Conservation (phyloP, 1,140 invertebrate genomes). For the Archegozetes longisetosus region DNA sequence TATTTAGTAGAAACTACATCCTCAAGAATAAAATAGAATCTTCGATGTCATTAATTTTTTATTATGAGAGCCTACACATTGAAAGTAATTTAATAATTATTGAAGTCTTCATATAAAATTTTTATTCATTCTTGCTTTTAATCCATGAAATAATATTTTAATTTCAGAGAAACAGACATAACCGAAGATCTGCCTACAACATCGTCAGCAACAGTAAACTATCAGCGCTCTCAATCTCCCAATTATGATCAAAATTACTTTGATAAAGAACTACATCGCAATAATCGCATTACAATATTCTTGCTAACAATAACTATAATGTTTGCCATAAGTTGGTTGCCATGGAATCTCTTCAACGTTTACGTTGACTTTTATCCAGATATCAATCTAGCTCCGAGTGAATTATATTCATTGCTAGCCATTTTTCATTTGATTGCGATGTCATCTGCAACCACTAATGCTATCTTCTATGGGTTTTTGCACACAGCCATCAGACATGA, state of each 20-base stretch:
- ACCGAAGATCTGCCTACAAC: not conserved
- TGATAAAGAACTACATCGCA: conserved; percentile 35
- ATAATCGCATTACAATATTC: conserved; percentile 24
- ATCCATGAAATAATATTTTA: too few species aligned
- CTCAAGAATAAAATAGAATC: too few species aligned
- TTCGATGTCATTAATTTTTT: too few species aligned
- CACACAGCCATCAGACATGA: conserved; percentile 36
- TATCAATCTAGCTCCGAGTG: conserved; percentile 20
- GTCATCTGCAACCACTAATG: conserved; percentile 38
- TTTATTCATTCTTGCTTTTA: too few species aligned
- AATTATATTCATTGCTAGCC: conserved; percentile 36
- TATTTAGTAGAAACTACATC: too few species aligned
- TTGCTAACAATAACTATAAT: conserved; percentile 26
- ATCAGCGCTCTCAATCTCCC: too few species aligned
- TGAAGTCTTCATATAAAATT: too few species aligned
- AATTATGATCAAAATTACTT: conserved; percentile 23
- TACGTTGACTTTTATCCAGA: conserved; percentile 30
- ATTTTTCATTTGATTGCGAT: conserved; percentile 38
- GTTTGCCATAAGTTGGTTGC: conserved; percentile 33
- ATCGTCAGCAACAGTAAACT: not conserved
- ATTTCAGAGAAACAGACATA: too few species aligned
- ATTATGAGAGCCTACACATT: too few species aligned
- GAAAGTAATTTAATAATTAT: too few species aligned
- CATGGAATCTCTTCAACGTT: conserved; percentile 37
- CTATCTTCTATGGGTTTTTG: conserved; percentile 39